Base-by-base conservation (phyloP, 2,888 invertebrate species). In the Abscondita cerata region DNA sequence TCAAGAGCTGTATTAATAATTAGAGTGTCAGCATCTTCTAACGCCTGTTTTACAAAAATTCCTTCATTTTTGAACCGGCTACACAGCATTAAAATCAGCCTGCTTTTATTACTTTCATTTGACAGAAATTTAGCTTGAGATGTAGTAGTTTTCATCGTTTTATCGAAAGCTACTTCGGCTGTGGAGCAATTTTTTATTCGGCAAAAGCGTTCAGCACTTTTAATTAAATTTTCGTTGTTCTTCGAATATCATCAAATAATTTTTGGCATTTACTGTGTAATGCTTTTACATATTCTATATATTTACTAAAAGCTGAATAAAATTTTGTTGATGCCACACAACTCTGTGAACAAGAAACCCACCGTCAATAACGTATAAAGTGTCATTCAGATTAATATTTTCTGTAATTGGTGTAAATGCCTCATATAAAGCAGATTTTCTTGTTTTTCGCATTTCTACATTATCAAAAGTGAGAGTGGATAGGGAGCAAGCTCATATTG, bases 71-170 rank as follows among this genome's bases (percentile, higher is more conserved):
- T 33, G n/a, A n/a, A n/a, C n/a, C n/a, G n/a, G n/a, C n/a, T n/a
- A n/a, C n/a, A n/a, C n/a, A n/a, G n/a, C n/a, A n/a, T 11, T 33
- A 5, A 33, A 33, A 8, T 44, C 9, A 44, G 20, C 20, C 44
- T 16, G 1, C 18, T 44, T 44, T 18, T 18, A 18, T 16, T 44
- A 2, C 11, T 19, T 44, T 18, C 11, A 36, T 36, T 36, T 2
- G 36, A 36, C 2, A 36, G 12, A 11, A 33, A 11, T 33, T 33
- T 33, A 8, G 11, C 64, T 61, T 62, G 6, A 34, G 16, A 36
- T 31, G 18, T 34, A 20, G 52, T 52, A 36, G 6, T 11, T 33
- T 8, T 33, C 19, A 38, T 41, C 44, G 44, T 20, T 59, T 31
- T 19, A 50, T 33, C 33, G 11, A 33, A 33, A 33, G n/a, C n/a